These are phyloP conservation scores for Pantherophis alleghaniensis DNA, from an alignment of 2,797 vertebrate species.

Conservation along the genomic window DNA sequence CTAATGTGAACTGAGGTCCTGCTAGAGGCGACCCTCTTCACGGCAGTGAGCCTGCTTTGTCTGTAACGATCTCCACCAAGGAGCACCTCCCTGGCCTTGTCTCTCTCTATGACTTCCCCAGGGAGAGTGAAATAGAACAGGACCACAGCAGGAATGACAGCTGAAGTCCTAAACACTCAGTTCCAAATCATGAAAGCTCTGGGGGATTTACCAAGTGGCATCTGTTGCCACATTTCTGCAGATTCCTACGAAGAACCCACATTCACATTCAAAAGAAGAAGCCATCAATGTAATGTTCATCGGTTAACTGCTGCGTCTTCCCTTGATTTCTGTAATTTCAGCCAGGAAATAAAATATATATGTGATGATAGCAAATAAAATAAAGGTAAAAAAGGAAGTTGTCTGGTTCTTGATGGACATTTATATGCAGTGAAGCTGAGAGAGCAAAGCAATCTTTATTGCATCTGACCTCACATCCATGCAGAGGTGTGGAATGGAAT, in stretches of 20 bases:
- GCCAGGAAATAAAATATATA: background rate
- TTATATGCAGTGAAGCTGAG: background rate
- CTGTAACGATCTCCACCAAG: background rate
- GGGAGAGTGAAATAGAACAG: background rate
- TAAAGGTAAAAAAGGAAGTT: background rate
- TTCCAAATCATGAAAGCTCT: background rate
- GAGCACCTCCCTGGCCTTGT: background rate
- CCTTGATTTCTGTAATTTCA: background rate
- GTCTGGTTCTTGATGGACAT: background rate
- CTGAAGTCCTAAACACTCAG: background rate
- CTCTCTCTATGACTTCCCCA: background rate
- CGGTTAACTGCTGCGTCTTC: background rate
- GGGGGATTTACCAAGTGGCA: background rate
- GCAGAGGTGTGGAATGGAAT: background rate
- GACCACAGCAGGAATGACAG: background rate
- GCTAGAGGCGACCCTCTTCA: background rate
- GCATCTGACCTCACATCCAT: background rate
- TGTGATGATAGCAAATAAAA: background rate
- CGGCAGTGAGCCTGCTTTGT: background rate
- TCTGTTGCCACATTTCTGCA: background rate
- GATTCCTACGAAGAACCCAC: background rate
- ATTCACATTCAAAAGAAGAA: background rate
- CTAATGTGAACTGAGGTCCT: background rate
- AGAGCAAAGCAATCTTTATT: background rate
- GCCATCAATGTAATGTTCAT: background rate